phyloP scores from a whole-genome alignment of 2,888 invertebrate species.

The Pterostichus niger region DNA sequence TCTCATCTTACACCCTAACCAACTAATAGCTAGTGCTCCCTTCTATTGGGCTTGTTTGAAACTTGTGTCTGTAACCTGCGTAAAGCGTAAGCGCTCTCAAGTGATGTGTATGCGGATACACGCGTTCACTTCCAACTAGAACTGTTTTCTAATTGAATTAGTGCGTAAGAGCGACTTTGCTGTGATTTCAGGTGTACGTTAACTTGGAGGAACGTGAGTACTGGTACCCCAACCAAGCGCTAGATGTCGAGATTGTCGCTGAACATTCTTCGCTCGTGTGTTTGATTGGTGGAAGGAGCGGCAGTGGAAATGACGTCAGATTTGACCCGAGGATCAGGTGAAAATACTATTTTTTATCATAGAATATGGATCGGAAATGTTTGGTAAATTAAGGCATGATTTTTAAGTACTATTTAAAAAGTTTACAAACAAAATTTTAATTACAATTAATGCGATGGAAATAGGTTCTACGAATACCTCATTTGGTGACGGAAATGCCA shows the following conservation, averaged over 20 bases:
- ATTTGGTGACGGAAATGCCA: no score
- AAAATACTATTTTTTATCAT: background rate
- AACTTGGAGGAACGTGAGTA: constrained; percentile 82
- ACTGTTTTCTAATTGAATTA: constrained; percentile 36
- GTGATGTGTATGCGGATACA: constrained; percentile 9
- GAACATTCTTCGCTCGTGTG: constrained; percentile 83
- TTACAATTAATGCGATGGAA: no score
- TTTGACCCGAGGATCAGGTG: constrained; percentile 77
- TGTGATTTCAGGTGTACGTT: constrained; percentile 79
- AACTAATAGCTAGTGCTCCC: background rate
- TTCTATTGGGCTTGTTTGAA: constrained; percentile 12
- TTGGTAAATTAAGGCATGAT: no score
- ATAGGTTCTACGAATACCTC: no score
- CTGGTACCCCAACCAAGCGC: constrained; percentile 82
- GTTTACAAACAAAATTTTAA: no score
- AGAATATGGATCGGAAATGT: no score
- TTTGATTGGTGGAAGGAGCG: constrained; percentile 80
- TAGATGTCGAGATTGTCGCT: constrained; percentile 81
- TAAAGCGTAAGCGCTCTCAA: constrained; percentile 3
- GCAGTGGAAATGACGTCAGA: constrained; percentile 79
- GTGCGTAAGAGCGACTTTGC: constrained; percentile 27
- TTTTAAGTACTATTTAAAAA: no score
- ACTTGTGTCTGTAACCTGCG: background rate
- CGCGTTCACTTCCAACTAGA: background rate
- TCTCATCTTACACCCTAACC: background rate